Conservation (phyloP, 2,113 vertebrate genomes). For the Cyprinodon brontotheroides region DNA sequence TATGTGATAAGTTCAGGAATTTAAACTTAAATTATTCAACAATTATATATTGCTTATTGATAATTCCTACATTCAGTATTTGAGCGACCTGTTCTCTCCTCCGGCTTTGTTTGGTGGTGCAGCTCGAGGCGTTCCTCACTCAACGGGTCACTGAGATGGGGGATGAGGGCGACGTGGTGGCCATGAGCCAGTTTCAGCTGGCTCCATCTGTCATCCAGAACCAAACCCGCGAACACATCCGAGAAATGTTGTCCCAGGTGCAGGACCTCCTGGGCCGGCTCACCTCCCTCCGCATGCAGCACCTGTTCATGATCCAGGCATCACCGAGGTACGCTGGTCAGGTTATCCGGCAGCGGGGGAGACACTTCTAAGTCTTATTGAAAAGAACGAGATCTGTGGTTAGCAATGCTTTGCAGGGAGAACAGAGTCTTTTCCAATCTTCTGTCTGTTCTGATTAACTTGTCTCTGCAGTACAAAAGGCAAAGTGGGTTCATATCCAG, state of each 20-base stretch:
- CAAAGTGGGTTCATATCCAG: no score
- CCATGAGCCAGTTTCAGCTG: conserved; percentile 93
- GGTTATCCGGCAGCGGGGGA: no score
- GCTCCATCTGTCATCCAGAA: conserved; percentile 88
- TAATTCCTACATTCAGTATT: background rate
- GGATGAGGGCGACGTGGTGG: conserved; percentile 88
- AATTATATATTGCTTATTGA: background rate
- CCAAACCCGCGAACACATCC: conserved; percentile 77
- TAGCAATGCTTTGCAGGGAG: no score
- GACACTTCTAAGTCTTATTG: no score
- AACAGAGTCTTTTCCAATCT: no score
- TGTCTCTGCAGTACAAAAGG: no score
- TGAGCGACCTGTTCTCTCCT: background rate
- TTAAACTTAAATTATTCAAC: background rate
- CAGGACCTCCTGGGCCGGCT: conserved; percentile 82
- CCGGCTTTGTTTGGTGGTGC: conserved; percentile 31
- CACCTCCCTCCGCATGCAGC: conserved; percentile 88
- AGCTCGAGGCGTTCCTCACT: conserved; percentile 90
- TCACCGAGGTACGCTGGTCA: conserved; percentile 83
- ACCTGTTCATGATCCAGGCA: conserved; percentile 94
- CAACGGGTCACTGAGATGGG: conserved; percentile 88
- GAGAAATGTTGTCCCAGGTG: conserved; percentile 73
- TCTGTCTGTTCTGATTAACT: no score
- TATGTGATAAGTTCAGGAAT: background rate
- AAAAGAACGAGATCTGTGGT: no score